Conservation (phyloP, 2,888 invertebrate species). For the Lithosia quadra region DNA sequence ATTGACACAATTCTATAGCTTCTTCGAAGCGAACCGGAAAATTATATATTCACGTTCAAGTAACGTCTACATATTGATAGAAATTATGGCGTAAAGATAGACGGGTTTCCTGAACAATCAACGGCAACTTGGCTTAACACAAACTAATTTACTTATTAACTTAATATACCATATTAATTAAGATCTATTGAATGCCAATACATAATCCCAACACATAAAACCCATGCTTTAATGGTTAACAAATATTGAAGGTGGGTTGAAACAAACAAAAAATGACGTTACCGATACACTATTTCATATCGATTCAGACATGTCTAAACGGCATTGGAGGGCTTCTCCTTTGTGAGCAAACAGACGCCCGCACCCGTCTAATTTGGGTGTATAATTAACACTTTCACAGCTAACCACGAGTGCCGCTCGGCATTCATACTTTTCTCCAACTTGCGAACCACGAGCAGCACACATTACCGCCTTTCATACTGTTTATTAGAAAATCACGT, state of each 20-base stretch:
- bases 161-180: neutral
- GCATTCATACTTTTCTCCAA: no score
- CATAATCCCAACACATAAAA: neutral
- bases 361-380: constrained; percentile 41
- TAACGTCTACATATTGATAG: constrained; percentile 22
- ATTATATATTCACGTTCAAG: constrained; percentile 32
- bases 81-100: constrained; percentile 19
- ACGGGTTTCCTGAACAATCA: neutral
- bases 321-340: constrained; percentile 65
- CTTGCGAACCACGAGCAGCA: no score
- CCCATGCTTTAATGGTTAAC: constrained; percentile 19
- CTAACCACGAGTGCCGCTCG: no score
- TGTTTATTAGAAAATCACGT: no score
- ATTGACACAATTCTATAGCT: constrained; percentile 45
- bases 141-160: neutral
- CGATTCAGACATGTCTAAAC: constrained; percentile 66
- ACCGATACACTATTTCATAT: constrained; percentile 51
- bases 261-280: constrained; percentile 39
- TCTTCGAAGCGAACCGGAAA: constrained; percentile 51
- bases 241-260: constrained; percentile 53
- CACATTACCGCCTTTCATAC: no score
- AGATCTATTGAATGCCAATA: neutral
- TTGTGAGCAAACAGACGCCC: constrained; percentile 53
- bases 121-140: neutral
- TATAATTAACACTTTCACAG: constrained; percentile 39